Base-by-base conservation (phyloP, 2,888 invertebrate species). In the Sinodicranocentrus sp. region DNA sequence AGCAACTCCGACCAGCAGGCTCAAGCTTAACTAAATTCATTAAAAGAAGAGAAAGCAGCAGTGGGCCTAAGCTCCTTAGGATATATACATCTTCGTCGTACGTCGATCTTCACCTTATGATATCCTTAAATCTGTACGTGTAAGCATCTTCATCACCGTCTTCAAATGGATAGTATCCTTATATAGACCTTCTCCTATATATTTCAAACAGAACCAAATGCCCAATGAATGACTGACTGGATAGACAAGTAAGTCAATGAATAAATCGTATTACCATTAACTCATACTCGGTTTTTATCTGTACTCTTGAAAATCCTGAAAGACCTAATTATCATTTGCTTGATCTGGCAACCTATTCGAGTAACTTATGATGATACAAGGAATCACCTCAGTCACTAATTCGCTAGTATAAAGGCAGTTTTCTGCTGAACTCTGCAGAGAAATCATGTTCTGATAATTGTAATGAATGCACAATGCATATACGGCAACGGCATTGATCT, bases 21-120 rank as follows among this genome's bases (percentile, higher is more conserved):
- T 57, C 72, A 72, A 73, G 80, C 80, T 73, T 72, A 80, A 80
- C 72, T 80, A 80, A 80, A 80, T 67, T 80, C 80, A 73, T 80
- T 80, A 80, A 80, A 80, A 80, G 80, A 80, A 70, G 39, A 75
- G 79, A 70, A 70, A 70, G 77, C 68, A 78, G 59, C 77, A 61
- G 77, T 17, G 26, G 6, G 33, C 28, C 17, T 21, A 63, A n/a
- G 17, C 33, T 44, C 48, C 44, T 63, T 28, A 70, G n/a, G 39
- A 28, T 44, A 25, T 21, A 8, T n/a, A 26, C 44, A 67, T 70
- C 70, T 33, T 33, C 33, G 10, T 48, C 54, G 28, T 54, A 52
- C 10, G 57, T 23, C 54, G 71, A 71, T 73, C 28, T 61, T 26
- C 15, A 75, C 15, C 54, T n/a, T 26, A 33, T 57, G n/a, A 71